These are phyloP conservation scores for Anolis apletophallus DNA, from an alignment of 2,797 vertebrate genomes.

Conservation along the genomic window DNA sequence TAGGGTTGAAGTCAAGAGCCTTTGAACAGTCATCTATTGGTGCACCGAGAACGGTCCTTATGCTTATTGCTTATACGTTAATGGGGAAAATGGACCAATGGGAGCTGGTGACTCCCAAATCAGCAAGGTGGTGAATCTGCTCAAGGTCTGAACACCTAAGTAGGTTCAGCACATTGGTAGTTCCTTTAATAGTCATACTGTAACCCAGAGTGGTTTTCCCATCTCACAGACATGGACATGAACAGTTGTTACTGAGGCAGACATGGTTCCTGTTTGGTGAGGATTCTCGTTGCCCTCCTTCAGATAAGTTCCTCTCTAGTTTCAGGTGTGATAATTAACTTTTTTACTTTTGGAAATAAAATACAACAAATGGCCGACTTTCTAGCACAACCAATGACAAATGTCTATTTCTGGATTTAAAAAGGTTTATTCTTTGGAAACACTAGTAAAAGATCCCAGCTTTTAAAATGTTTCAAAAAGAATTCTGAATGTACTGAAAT, in stretches of 20 bases:
- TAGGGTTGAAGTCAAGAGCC: not conserved
- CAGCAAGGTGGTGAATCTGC: too few species aligned
- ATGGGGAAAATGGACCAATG: not conserved
- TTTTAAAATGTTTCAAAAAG: conserved; percentile 50
- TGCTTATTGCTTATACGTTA: not conserved
- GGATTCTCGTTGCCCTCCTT: not conserved
- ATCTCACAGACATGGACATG: too few species aligned
- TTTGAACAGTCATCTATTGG: not conserved
- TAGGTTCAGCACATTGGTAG: too few species aligned
- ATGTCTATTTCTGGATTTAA: conserved; percentile 6
- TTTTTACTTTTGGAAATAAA: not conserved
- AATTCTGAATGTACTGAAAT: conserved; percentile 52
- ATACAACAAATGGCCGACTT: not conserved
- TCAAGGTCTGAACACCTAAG: too few species aligned
- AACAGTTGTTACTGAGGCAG: not conserved
- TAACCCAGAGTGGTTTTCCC: too few species aligned
- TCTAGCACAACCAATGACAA: not conserved
- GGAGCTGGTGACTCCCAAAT: too few species aligned
- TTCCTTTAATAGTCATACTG: too few species aligned
- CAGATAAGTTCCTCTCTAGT: not conserved
- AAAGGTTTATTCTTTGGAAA: conserved; percentile 5
- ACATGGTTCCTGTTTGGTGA: not conserved
- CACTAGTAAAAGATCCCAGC: conserved; percentile 27
- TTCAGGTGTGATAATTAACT: not conserved
- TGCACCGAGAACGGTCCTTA: not conserved